Evolutionary conservation across 2,888 invertebrate genomes (phyloP).

Genomic region (Orthosia incerta): DNA sequence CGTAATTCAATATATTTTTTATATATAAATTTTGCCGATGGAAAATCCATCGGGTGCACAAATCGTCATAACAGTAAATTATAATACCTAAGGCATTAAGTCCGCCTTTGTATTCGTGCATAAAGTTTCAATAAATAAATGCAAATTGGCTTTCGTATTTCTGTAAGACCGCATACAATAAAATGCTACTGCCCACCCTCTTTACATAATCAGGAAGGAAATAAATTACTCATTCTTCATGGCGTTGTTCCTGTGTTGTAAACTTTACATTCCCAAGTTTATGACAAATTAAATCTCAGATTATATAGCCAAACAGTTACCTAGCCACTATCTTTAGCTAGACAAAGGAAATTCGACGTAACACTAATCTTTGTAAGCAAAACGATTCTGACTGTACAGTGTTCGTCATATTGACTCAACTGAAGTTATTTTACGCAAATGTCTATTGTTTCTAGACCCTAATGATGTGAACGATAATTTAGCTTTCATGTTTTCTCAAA

Average conservation of each 20-base stretch:
- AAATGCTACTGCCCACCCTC: background rate
- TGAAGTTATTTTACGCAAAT: constrained; percentile 19
- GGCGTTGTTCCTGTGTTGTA: background rate
- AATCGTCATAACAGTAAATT: background rate
- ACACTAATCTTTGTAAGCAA: constrained; percentile 9
- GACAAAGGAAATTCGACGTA: constrained; percentile 22
- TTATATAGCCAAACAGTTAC: constrained; percentile 2
- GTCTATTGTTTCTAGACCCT: constrained; percentile 13
- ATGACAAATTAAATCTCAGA: constrained; percentile 17
- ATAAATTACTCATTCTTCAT: background rate
- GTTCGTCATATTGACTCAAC: constrained; percentile 20
- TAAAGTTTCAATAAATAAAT: no score
- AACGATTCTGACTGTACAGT: constrained; percentile 11
- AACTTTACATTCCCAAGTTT: constrained; percentile 13
- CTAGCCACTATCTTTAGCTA: constrained; percentile 12
- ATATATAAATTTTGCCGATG: no score
- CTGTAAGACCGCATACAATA: background rate
- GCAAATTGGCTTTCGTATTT: no score
- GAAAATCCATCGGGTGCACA: background rate
- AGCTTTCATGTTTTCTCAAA: constrained; percentile 13
- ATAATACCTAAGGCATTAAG: no score
- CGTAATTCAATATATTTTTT: no score
- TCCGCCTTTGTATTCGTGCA: no score
- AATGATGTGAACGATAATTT: constrained; percentile 10
- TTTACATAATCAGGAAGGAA: constrained; percentile 29